Conservation (phyloP, 2,888 invertebrate genomes). For the Thyatira batis region DNA sequence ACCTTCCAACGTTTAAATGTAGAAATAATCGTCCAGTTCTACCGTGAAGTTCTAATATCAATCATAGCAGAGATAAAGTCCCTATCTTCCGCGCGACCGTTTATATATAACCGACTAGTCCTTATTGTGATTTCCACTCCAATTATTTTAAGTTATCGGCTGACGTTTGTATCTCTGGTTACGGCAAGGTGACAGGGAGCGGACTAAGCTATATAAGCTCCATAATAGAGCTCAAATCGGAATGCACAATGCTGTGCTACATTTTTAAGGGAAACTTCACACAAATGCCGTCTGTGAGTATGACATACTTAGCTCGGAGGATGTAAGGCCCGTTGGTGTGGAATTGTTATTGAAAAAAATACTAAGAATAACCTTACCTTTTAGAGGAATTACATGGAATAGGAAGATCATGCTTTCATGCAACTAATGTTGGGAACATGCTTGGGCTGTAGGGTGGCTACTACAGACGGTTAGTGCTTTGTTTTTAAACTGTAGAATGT, state of each 20-base stretch:
- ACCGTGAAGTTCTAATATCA: conserved; percentile 2
- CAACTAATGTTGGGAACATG: conserved; percentile 39
- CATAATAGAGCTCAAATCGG: conserved; percentile 60
- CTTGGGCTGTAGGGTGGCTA: conserved; percentile 39
- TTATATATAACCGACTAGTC: not conserved
- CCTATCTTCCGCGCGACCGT: not conserved
- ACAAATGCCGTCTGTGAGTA: conserved; percentile 58
- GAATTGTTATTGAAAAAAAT: conserved; percentile 4
- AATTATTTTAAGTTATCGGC: not conserved
- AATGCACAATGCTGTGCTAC: conserved; percentile 81
- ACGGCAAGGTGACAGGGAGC: conserved; percentile 13
- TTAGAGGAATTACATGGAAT: conserved; percentile 12
- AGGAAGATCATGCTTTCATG: conserved; percentile 41
- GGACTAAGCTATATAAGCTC: conserved; percentile 16
- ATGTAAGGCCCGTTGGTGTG: conserved; percentile 1
- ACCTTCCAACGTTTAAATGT: no score
- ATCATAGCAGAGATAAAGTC: not conserved
- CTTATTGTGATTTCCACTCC: conserved; percentile 1
- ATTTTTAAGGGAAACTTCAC: conserved; percentile 61
- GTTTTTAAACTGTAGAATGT: conserved; percentile 26
- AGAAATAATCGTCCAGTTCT: no score
- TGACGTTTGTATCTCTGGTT: conserved; percentile 4
- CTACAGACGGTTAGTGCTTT: conserved; percentile 31
- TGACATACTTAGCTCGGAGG: conserved; percentile 13
- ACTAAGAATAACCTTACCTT: conserved; percentile 24